Conservation (phyloP, 1,140 invertebrate genomes). For the Melipona quadrifasciata region DNA sequence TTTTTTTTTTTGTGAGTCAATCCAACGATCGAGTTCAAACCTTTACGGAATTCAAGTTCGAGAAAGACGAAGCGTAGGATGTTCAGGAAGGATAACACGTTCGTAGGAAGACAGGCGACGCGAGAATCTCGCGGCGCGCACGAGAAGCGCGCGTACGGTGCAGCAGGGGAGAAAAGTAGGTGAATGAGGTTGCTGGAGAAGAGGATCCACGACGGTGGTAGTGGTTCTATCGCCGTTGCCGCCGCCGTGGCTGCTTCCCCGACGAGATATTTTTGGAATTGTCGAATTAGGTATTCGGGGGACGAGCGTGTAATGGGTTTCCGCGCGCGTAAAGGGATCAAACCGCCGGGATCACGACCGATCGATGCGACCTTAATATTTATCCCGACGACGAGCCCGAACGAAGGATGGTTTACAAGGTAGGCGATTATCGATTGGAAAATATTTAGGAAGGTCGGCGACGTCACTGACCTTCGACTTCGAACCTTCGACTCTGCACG, state of each 20-base stretch:
- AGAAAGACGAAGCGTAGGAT: neutral
- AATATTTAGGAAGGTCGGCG: conserved; percentile 52
- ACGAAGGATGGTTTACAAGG: conserved; percentile 8
- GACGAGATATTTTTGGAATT: conserved; percentile 65
- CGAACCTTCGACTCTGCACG: neutral
- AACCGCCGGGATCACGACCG: neutral
- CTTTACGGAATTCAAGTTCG: neutral
- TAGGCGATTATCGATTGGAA: conserved; percentile 45
- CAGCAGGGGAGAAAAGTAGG: conserved; percentile 71
- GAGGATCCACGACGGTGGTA: conserved; percentile 43
- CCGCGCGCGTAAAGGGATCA: neutral
- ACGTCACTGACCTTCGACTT: conserved; percentile 45
- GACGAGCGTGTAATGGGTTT: neutral
- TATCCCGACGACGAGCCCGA: conserved; percentile 16
- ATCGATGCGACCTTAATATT: conserved; percentile 36
- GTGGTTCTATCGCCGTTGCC: conserved; percentile 6
- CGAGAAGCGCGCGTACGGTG: neutral
- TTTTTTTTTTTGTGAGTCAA: too few relatives aligned
- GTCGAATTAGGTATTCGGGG: conserved; percentile 66
- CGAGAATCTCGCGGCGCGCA: neutral
- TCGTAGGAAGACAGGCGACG: neutral
- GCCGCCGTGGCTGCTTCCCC: conserved; percentile 45
- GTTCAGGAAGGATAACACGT: neutral
- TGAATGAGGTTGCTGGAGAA: conserved; percentile 70
- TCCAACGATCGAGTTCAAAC: too few relatives aligned